Evolutionary conservation across 2,113 vertebrate genomes (phyloP).

Genomic region (pig (Sus scrofa)): T2T-Sscrofa CM000819.6:127259501-127260000

Average conservation of each 20-base stretch:
- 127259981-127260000: neutral
- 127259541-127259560: neutral
- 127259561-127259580: neutral
- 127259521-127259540: neutral
- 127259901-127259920: neutral
- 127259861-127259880: neutral
- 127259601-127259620: neutral
- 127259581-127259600: neutral
- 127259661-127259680: neutral
- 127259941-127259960: neutral
- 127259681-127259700: neutral
- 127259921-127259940: neutral
- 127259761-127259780: neutral
- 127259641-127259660: neutral
- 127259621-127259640: neutral
- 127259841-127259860: neutral
- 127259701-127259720: neutral
- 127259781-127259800: neutral
- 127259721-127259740: neutral
- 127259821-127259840: neutral
- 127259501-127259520: constrained; percentile 41
- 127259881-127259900: neutral
- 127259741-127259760: neutral
- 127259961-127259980: neutral
- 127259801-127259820: neutral